Conservation (phyloP, 2,113 vertebrate genomes). For the Rhinoptilus africanus region DNA sequence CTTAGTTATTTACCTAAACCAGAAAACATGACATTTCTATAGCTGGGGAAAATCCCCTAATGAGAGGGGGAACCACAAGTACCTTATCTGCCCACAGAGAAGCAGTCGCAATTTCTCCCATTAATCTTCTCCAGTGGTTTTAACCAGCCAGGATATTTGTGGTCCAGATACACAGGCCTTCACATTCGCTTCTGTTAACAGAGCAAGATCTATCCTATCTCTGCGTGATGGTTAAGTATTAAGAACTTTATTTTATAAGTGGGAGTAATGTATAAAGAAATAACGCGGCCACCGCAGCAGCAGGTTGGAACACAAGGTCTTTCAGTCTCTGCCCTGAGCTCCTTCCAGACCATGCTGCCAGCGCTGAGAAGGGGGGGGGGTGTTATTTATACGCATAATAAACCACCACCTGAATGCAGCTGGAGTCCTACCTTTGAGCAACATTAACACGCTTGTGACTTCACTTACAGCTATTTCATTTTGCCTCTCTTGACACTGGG, state of each 20-base stretch:
- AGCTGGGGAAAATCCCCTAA: neutral
- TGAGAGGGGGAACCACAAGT: neutral
- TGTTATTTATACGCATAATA: neutral
- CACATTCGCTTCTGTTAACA: neutral
- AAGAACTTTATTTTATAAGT: neutral
- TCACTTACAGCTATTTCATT: slow-evolving; percentile 27
- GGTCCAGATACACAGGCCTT: neutral
- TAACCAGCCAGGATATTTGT: neutral
- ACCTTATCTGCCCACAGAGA: neutral
- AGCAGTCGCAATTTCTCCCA: neutral
- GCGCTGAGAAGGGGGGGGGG: neutral
- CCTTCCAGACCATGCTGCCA: neutral
- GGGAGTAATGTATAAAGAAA: neutral
- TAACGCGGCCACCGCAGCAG: rapidly evolving
- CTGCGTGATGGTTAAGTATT: neutral
- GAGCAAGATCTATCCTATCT: neutral
- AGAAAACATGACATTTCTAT: neutral
- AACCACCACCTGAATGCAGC: slow-evolving; percentile 37
- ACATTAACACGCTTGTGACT: neutral
- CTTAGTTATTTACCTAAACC: neutral
- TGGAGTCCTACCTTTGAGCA: slow-evolving; percentile 7
- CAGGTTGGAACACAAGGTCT: slow-evolving; percentile 37
- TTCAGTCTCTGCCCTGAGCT: neutral
- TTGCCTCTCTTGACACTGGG: neutral
- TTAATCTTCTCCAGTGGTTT: neutral